Conservation (phyloP, 2,888 invertebrate species). For the Morpho helenor region DNA sequence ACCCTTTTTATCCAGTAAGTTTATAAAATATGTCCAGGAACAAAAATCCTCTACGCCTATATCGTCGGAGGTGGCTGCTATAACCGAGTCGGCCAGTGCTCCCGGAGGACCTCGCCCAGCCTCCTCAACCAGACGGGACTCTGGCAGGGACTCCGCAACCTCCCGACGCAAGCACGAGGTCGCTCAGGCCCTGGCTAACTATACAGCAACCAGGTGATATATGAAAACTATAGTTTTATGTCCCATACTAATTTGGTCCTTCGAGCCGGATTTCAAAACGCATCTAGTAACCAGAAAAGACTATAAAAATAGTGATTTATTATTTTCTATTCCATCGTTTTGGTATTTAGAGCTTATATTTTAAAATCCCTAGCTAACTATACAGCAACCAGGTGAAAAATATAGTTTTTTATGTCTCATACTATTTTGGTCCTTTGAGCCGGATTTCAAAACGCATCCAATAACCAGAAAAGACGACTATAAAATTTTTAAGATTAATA, state of each 20-base stretch:
- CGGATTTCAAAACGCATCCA: too few relatives aligned
- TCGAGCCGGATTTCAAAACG: too few relatives aligned
- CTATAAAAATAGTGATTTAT: too few relatives aligned
- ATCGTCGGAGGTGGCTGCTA: constrained; percentile 66
- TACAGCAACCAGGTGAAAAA: constrained; percentile 86
- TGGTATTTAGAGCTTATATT: too few relatives aligned
- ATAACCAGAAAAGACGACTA: too few relatives aligned
- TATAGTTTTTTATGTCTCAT: background rate
- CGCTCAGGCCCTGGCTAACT: constrained; percentile 95
- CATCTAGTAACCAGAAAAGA: too few relatives aligned
- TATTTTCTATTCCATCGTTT: too few relatives aligned
- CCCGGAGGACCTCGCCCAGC: constrained; percentile 26
- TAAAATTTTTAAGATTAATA: too few relatives aligned
- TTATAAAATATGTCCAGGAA: constrained; percentile 39
- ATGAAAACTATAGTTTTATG: background rate
- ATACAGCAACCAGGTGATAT: constrained; percentile 91
- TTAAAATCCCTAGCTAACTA: constrained; percentile 88
- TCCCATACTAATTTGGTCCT: too few relatives aligned
- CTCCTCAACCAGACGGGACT: constrained; percentile 49
- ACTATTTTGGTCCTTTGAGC: too few relatives aligned
- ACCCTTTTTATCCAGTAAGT: too few relatives aligned
- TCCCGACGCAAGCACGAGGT: constrained; percentile 89
- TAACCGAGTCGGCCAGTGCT: constrained; percentile 44
- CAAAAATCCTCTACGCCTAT: constrained; percentile 63
- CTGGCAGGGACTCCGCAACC: constrained; percentile 61